Percentiles rank a stretch among this genome's conserved stretches.
Evolutionary conservation across 53 echinoderm and acorn worm genomes (phyloP).

Genomic region (Stichopus horrens): DNA sequence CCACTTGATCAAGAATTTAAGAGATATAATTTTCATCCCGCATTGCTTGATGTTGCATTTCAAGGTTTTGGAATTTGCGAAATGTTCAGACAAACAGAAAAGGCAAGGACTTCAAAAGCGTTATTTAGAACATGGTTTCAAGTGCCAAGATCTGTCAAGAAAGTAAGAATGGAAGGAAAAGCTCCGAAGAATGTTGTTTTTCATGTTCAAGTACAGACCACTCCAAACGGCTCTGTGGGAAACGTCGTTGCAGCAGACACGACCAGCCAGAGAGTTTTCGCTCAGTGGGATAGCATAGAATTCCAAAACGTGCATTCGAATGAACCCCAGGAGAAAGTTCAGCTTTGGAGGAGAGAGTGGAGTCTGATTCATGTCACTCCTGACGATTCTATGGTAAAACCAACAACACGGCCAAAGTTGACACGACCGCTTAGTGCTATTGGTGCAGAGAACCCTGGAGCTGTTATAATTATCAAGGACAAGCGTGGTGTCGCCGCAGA

Average conservation of each 20-base stretch:
- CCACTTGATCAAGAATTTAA: slow-evolving; percentile 78
- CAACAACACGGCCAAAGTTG: background rate
- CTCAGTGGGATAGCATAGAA: slow-evolving; percentile 77
- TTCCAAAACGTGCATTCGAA: slow-evolving; percentile 91
- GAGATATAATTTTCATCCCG: slow-evolving; percentile 85
- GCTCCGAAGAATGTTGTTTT: slow-evolving; percentile 77
- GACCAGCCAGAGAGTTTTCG: slow-evolving; percentile 90
- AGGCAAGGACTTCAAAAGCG: slow-evolving; percentile 59
- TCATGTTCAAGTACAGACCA: slow-evolving; percentile 71
- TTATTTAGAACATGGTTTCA: slow-evolving; percentile 82
- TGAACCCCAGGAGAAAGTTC: slow-evolving; percentile 87
- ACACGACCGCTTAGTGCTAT: slow-evolving; percentile 83
- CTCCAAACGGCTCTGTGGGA: slow-evolving; percentile 67
- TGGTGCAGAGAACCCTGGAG: slow-evolving; percentile 87
- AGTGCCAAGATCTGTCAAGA: slow-evolving; percentile 81
- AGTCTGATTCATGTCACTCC: slow-evolving; percentile 66
- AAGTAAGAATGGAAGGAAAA: slow-evolving; percentile 79
- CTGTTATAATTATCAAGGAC: slow-evolving; percentile 93
- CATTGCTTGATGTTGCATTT: slow-evolving; percentile 83
- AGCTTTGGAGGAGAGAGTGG: slow-evolving; percentile 92
- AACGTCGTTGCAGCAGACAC: slow-evolving; percentile 89
- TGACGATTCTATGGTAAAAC: slow-evolving; percentile 44
- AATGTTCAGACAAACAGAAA: slow-evolving; percentile 84
- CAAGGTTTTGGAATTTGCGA: slow-evolving; percentile 95
- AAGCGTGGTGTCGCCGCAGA: slow-evolving; percentile 83